Evolutionary conservation across 2,797 vertebrate genomes (phyloP).

Genomic region (Myotis planiceps): DNA sequence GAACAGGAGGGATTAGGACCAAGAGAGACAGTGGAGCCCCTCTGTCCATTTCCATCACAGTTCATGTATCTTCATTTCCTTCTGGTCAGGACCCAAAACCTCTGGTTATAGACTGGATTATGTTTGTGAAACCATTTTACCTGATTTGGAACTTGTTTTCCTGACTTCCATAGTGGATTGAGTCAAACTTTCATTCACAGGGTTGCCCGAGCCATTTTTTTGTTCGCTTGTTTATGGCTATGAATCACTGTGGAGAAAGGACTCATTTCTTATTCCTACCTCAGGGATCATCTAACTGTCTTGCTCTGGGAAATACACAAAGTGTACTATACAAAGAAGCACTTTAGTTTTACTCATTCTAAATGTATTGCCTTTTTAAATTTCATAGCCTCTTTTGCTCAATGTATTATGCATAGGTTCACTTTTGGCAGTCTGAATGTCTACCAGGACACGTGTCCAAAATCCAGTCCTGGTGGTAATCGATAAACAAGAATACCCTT

Average conservation of each 20-base stretch:
- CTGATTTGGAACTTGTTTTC: background rate
- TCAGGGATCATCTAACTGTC: background rate
- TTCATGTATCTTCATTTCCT: background rate
- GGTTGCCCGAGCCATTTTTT: background rate
- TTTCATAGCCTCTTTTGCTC: background rate
- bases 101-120: background rate
- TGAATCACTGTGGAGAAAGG: background rate
- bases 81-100: background rate
- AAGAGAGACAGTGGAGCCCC: background rate
- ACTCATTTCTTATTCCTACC: background rate
- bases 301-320: background rate
- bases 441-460: background rate
- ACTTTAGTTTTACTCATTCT: conserved; percentile 19
- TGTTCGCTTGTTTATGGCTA: background rate
- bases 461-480: background rate
- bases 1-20: background rate
- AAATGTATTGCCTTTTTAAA: conserved; percentile 67
- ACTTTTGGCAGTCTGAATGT: background rate
- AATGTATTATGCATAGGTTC: conserved; percentile 47
- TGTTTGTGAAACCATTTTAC: conserved; percentile 13
- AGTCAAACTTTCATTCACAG: background rate
- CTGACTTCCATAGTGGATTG: background rate
- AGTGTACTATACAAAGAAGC: background rate
- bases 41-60: background rate
- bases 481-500: background rate